Evolutionary conservation across 2,888 invertebrate genomes (phyloP), one percentile per base, ranked within the genome.

Genomic region (Eristalis intricaria): DNA sequence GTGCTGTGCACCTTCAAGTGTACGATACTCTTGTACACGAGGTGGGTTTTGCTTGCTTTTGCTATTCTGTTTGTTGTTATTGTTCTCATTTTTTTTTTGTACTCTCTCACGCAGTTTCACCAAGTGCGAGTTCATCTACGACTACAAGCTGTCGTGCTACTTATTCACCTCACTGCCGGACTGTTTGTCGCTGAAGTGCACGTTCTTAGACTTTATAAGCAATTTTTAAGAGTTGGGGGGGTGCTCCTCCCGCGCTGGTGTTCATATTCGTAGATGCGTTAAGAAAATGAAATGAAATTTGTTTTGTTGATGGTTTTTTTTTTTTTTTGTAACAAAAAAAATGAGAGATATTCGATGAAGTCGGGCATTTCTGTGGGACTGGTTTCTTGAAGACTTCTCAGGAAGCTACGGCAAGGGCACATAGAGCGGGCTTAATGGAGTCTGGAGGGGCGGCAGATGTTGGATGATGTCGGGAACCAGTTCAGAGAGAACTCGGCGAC

Each of bases 91-190:
- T 23, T 5, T 22, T 15, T 7, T 8, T 56, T 5, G 1, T 22
- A 26, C 19, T 23, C 4, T 13, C 10, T 89, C 32, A 4, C 90
- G 2, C 89, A 92, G 92, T 84, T 92, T 90, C 84, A 91, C 92
- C 78, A 91, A 92, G 81, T 92, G 92, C 90, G 92, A 92, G 89
- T 92, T 92, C 88, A 91, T 92, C 84, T 92, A 92, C 85, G 92
- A 92, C 89, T 92, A 92, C 88, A 92, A 92, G 90, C 89, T 92
- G 87, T 92, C 92, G 88, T 92, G 92, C 90, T 92, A 92, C 90
- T 91, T 92, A 90, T 92, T 92, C 89, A 92, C 92, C 78, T 92
- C 92, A 91, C 92, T 92, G 92, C 92, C 92, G 84, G 92, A 92
- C 89, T 92, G 92, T 88, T 91, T 92, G 88, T 90, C 90, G 69